Evolutionary conservation across 2,797 vertebrate genomes (phyloP).

Genomic region (Erethizon dorsatum): DNA sequence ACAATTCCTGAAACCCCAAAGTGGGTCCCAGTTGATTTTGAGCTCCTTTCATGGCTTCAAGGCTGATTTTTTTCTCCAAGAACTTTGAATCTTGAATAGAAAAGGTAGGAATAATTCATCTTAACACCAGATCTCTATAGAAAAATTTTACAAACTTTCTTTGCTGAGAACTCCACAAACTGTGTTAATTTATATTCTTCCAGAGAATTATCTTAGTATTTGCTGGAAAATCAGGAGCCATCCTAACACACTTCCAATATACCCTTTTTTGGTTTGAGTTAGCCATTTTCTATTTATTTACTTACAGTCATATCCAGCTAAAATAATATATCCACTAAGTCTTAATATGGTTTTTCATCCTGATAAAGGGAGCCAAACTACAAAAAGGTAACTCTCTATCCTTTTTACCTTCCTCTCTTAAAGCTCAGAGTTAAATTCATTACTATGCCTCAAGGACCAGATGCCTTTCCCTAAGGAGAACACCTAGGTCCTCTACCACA

Average conservation of each 20-base stretch:
- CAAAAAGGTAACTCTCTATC: neutral
- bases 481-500: neutral
- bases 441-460: neutral
- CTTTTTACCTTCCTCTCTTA: neutral
- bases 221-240: neutral
- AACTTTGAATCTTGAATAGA: conserved; percentile 21
- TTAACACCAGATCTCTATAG: neutral
- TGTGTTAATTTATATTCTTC: neutral
- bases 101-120: neutral
- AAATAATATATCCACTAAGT: neutral
- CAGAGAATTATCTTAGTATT: neutral
- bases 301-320: neutral
- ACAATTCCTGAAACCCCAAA: neutral
- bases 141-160: neutral
- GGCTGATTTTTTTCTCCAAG: neutral
- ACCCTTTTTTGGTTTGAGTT: neutral
- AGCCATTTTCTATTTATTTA: conserved; percentile 5
- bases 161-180: neutral
- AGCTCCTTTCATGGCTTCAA: neutral
- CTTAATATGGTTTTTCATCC: neutral
- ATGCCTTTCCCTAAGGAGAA: neutral
- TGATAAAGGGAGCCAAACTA: neutral
- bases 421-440: neutral
- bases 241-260: neutral
- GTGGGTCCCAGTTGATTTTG: neutral